Evolutionary conservation across 1,140 invertebrate genomes (phyloP).

Genomic region (Halyomorpha halys): DNA sequence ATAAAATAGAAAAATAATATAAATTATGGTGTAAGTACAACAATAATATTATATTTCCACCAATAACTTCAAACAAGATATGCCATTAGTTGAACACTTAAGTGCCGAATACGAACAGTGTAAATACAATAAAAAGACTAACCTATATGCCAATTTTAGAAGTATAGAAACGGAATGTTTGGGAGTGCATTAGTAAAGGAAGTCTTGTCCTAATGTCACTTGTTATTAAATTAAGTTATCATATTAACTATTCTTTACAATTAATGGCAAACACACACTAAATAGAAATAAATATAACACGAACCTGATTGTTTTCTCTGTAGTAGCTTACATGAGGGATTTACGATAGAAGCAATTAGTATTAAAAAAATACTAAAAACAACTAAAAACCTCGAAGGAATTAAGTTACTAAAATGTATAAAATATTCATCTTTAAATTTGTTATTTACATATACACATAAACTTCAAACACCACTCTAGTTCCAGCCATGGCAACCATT

Average conservation of each 20-base stretch:
- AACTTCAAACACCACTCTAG: conserved; percentile 17
- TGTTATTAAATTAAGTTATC: too few species aligned
- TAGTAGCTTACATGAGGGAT: conserved; percentile 13
- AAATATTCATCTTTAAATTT: conserved; percentile 9
- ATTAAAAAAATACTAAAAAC: conserved; percentile 1
- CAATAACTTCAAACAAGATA: background rate
- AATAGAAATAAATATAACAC: conserved; percentile 4
- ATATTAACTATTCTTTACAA: too few species aligned
- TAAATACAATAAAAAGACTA: conserved; percentile 17
- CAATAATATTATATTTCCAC: too few species aligned
- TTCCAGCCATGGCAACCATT: conserved; percentile 18
- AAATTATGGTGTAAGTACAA: too few species aligned
- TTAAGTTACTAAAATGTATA: conserved; percentile 15
- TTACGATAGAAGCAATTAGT: conserved; percentile 1
- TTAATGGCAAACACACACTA: background rate
- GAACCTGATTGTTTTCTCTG: conserved; percentile 8
- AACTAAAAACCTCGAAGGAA: background rate
- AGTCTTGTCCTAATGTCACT: too few species aligned
- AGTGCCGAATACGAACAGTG: conserved; percentile 11
- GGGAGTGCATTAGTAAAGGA: too few species aligned
- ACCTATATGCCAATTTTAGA: conserved; percentile 19
- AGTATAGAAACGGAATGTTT: background rate
- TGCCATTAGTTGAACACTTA: background rate
- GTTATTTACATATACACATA: conserved; percentile 16
- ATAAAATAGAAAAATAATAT: too few species aligned